Percentiles rank a stretch among this genome's conserved stretches.
Conservation (phyloP, 1,140 invertebrate species). For the Hylaeus volcanicus region DNA sequence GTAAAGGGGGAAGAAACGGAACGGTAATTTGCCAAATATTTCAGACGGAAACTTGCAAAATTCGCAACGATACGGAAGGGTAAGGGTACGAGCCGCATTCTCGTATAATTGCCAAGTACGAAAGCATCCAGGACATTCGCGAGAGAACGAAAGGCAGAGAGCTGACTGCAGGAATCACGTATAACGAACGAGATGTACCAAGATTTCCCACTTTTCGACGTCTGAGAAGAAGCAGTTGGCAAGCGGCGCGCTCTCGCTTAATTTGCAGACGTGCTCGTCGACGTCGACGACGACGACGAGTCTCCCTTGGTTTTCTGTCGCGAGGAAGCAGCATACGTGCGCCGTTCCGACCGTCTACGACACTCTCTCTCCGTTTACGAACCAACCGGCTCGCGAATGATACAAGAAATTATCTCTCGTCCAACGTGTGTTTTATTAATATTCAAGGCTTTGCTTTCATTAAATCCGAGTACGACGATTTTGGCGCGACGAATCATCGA, state of each 20-base stretch:
- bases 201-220: slow-evolving; percentile 48
- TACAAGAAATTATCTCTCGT: background rate
- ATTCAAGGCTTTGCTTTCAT: background rate
- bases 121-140: slow-evolving; percentile 40
- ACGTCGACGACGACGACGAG: background rate
- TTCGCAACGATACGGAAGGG: slow-evolving; percentile 8
- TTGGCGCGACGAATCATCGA: too few relatives aligned
- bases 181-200: slow-evolving; percentile 49
- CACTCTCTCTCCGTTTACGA: background rate
- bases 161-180: slow-evolving; percentile 33
- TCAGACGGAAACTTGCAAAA: background rate
- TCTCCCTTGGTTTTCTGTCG: slow-evolving; percentile 3
- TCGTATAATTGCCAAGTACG: slow-evolving; percentile 37
- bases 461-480: background rate
- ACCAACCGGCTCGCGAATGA: background rate
- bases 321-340: background rate
- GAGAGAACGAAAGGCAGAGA: slow-evolving; percentile 2
- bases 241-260: slow-evolving; percentile 30
- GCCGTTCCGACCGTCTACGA: background rate
- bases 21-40: slow-evolving; percentile 8
- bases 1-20: background rate
- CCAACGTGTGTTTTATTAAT: background rate
- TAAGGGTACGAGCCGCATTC: slow-evolving; percentile 15
- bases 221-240: slow-evolving; percentile 35
- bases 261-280: slow-evolving; percentile 41